Evolutionary conservation across 2,888 invertebrate genomes (phyloP).

Genomic region (Alloscopus bannaensis): DNA sequence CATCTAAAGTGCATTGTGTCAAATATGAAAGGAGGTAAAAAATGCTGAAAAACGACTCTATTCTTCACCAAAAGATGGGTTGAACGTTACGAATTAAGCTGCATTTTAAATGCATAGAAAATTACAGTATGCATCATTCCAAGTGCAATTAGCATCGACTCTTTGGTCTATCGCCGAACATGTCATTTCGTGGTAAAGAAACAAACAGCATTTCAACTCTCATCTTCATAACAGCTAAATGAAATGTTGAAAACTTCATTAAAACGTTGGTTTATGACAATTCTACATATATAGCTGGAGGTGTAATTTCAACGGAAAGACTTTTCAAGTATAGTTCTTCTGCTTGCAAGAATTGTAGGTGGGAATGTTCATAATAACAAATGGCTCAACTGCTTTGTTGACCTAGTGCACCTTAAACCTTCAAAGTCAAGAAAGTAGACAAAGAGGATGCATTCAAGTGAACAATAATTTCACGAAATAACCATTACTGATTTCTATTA

Average conservation of each 20-base stretch:
- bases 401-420: slow-evolving; percentile 25
- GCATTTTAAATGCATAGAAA: not conserved
- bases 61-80: not conserved
- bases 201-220: not conserved
- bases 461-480: not conserved
- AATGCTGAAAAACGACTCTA: not conserved
- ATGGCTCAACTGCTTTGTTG: slow-evolving; percentile 30
- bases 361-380: no score
- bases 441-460: no score
- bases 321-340: not conserved
- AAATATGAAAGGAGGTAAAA: not conserved
- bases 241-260: not conserved
- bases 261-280: not conserved
- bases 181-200: no score
- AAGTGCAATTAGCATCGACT: no score
- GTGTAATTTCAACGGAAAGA: not conserved
- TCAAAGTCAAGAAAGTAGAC: no score
- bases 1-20: slow-evolving; percentile 13
- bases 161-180: no score
- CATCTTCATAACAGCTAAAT: not conserved
- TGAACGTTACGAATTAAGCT: not conserved
- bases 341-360: no score
- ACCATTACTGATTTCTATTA: not conserved
- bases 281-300: not conserved
- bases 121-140: not conserved